These are phyloP conservation scores for Morpho deidamia DNA, from an alignment of 2,888 invertebrate genomes.

Conservation along the genomic window DNA sequence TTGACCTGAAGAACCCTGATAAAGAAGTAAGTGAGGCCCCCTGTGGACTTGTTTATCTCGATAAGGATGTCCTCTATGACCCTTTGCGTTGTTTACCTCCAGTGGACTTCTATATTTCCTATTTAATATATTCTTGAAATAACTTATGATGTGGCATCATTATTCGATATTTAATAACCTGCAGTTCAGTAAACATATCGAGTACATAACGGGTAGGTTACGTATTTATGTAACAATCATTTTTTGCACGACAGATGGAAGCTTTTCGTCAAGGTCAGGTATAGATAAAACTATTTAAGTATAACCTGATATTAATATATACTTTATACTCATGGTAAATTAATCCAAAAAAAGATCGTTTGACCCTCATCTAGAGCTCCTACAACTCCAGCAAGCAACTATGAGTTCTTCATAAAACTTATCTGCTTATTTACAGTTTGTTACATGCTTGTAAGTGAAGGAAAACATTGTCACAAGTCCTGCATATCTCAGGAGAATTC, in stretches of 20 bases:
- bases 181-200: slow-evolving; percentile 24
- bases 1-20: slow-evolving; percentile 63
- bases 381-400: too few species aligned
- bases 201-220: slow-evolving; percentile 4
- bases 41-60: slow-evolving; percentile 65
- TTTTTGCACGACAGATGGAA: slow-evolving; percentile 22
- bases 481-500: too few species aligned
- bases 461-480: too few species aligned
- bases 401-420: too few species aligned
- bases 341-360: too few species aligned
- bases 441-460: too few species aligned
- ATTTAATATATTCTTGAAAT: slow-evolving; percentile 33
- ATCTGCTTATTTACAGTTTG: too few species aligned
- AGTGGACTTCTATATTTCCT: slow-evolving; percentile 23
- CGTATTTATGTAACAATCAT: slow-evolving; percentile 9
- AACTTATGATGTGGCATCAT: slow-evolving; percentile 38
- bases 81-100: slow-evolving; percentile 20
- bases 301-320: too few species aligned
- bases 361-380: too few species aligned
- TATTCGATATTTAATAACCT: slow-evolving; percentile 16
- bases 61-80: slow-evolving; percentile 36
- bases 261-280: slow-evolving; percentile 22
- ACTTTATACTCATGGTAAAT: too few species aligned
- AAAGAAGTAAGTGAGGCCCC: slow-evolving; percentile 70
- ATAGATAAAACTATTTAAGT: slow-evolving; percentile 9